Base-by-base conservation (phyloP, 2,888 invertebrate species). In the Cryptops parisi region DNA sequence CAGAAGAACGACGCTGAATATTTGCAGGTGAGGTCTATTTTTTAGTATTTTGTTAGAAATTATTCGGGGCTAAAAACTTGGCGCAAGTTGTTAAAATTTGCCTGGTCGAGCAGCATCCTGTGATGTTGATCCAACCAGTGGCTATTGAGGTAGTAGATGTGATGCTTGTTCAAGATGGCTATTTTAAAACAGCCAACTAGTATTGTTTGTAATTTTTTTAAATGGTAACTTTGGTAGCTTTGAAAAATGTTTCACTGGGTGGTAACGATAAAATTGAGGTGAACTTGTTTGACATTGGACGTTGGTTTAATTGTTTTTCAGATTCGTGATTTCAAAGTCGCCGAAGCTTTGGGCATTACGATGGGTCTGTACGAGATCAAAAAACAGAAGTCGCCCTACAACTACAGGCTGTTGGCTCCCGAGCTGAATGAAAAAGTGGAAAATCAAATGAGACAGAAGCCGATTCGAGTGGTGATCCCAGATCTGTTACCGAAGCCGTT, bases 1-100 rank as follows among this genome's bases (percentile, higher is more conserved):
- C 33, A 33, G 17, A 54, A 47, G 24, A 27, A 21, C 25, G 55
- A 55, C 24, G 55, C 43, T 52, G 46, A 48, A 33, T 33, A 33
- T 33, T 33, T 33, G 15, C 33, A 33, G 33, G 33, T 33, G 22
- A 23, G 22, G 15, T n/a, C n/a, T n/a, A n/a, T n/a, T n/a, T n/a
- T n/a, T n/a, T n/a, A n/a, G n/a, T n/a, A n/a, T n/a, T n/a, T n/a
- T n/a, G n/a, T n/a, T n/a, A n/a, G n/a, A n/a, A n/a, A n/a, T n/a
- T n/a, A n/a, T n/a, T n/a, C n/a, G n/a, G n/a, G n/a, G n/a, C n/a
- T n/a, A n/a, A n/a, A n/a, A n/a, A n/a, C n/a, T n/a, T n/a, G n/a
- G n/a, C n/a, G n/a, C n/a, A n/a, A n/a, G n/a, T n/a, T n/a, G n/a
- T n/a, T n/a, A n/a, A n/a, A n/a, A n/a, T n/a, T n/a, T n/a, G n/a